phyloP scores from a whole-genome alignment of 2,888 invertebrate genomes.

The Pseudolycoriella hygida region DNA sequence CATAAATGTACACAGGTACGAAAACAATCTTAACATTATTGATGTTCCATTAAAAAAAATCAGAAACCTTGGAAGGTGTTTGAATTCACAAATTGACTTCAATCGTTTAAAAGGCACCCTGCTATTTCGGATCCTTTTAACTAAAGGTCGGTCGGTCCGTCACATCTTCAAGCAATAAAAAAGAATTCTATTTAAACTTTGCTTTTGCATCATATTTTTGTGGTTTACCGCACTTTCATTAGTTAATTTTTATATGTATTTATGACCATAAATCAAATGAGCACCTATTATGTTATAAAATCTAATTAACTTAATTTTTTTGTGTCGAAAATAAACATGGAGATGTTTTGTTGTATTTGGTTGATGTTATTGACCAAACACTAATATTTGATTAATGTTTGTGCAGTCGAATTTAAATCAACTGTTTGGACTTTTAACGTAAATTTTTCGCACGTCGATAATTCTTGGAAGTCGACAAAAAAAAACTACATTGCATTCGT shows the following conservation, averaged over 20 bases:
- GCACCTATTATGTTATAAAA: not conserved
- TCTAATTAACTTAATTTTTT: too few relatives aligned
- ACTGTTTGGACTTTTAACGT: too few relatives aligned
- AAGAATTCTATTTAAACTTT: not conserved
- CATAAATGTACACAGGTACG: too few relatives aligned
- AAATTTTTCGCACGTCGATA: too few relatives aligned
- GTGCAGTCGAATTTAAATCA: too few relatives aligned
- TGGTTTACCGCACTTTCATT: constrained; percentile 1
- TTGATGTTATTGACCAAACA: too few relatives aligned
- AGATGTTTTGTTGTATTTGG: too few relatives aligned
- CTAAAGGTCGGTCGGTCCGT: not conserved
- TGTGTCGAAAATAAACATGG: too few relatives aligned
- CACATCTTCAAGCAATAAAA: not conserved
- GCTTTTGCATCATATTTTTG: not conserved
- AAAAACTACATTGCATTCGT: too few relatives aligned
- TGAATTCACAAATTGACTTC: not conserved
- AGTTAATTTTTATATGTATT: not conserved
- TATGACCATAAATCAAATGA: not conserved
- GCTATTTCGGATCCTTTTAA: not conserved
- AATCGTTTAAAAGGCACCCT: not conserved
- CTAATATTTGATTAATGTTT: too few relatives aligned
- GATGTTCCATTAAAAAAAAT: not conserved
- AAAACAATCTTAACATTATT: too few relatives aligned
- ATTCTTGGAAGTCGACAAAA: too few relatives aligned
- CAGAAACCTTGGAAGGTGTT: not conserved